Evolutionary conservation across 2,888 invertebrate species (phyloP).

Genomic region (Timandra comae): DNA sequence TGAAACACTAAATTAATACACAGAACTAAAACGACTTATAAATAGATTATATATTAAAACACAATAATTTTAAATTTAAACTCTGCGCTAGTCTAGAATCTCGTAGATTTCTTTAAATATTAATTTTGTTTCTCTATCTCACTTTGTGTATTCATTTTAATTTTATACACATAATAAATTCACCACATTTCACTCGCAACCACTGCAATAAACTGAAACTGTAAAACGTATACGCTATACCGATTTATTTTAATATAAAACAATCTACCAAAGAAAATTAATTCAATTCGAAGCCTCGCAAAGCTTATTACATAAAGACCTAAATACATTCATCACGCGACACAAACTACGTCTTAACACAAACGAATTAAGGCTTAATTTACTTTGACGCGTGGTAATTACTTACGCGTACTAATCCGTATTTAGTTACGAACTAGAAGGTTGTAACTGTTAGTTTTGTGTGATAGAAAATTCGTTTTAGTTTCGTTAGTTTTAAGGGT

Average conservation of each 20-base stretch:
- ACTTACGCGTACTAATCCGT: slow-evolving; percentile 16
- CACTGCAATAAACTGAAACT: neutral
- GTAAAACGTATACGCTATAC: no score
- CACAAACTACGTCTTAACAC: slow-evolving; percentile 9
- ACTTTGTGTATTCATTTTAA: neutral
- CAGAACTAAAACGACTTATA: no score
- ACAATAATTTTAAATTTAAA: no score
- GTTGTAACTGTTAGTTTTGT: slow-evolving; percentile 1
- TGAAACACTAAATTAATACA: no score
- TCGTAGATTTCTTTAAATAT: no score
- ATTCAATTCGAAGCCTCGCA: slow-evolving; percentile 17
- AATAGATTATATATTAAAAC: no score
- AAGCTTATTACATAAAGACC: slow-evolving; percentile 6
- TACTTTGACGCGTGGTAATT: slow-evolving; percentile 20
- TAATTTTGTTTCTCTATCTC: no score
- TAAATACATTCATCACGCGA: slow-evolving; percentile 5
- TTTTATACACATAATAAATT: slow-evolving; percentile 9
- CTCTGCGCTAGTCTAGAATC: no score
- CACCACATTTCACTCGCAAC: slow-evolving; percentile 2
- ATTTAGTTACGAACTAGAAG: slow-evolving; percentile 1
- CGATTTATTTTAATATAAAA: slow-evolving; percentile 21
- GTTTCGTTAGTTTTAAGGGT: slow-evolving; percentile 1
- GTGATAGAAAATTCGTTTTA: neutral
- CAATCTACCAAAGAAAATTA: slow-evolving; percentile 22
- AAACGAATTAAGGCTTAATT: slow-evolving; percentile 15